Base-by-base conservation (phyloP, 2,797 vertebrate species). In the Semotilus atromaculatus region DNA sequence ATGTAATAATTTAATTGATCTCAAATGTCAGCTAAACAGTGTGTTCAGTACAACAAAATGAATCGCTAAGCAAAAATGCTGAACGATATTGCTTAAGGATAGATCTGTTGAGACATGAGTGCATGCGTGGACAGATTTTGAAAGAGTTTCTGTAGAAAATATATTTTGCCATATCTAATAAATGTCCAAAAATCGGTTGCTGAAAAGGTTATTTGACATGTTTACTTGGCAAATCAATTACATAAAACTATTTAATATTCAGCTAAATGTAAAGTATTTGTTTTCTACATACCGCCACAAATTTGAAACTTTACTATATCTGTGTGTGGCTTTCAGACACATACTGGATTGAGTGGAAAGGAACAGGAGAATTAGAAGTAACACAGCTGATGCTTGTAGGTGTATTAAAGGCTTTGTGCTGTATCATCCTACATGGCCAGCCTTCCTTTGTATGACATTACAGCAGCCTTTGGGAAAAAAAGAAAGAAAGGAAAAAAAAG, bases 1-100 rank as follows among this genome's bases (percentile, higher is more conserved):
- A 62, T 29, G n/a, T 43, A 76, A 58, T 76, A 43, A 78, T 78
- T n/a, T 13, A 78, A 78, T 43, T 78, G 75, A 78, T 62, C 75
- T 78, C 38, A 60, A 60, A 77, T 43, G n/a, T 62, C 55, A 62
- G 5, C n/a, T 62, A 8, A 60, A 53, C 7, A 40, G 10, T 36
- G 34, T 23, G 31, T 55, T 75, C n/a, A 40, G 36, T 10, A 58
- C 13, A 19, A 60, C 4, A 11, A 19, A 77, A 26, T 16, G 1
- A 14, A 76, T 26, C 13, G 0, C 51, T 26, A 58, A 75, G 48
- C 21, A 75, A 51, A 73, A 10, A 11, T 48, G 19, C 71, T 36
- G 19, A 23, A n/a, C 5, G 4, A 2, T 29, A 45, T 51, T 21
- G 8, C 38, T 62, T 43, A 9, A 43, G 23, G 6, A 18, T 38